Conservation (phyloP, 2,888 invertebrate genomes). For the Apamea monoglypha region DNA sequence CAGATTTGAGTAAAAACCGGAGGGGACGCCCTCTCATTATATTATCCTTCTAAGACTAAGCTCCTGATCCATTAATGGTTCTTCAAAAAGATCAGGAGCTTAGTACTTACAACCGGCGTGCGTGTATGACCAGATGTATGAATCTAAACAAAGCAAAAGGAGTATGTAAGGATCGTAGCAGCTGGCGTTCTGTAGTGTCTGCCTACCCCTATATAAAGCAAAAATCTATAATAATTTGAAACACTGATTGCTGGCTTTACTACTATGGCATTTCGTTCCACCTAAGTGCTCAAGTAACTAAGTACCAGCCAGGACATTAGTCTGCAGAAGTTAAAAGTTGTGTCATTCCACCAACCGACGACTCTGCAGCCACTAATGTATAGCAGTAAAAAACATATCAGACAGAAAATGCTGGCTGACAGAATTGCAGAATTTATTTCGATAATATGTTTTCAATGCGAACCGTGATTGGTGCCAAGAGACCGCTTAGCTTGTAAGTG, state of each 20-base stretch:
- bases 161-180: background rate
- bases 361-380: constrained; percentile 52
- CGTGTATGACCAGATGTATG: background rate
- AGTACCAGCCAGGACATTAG: constrained; percentile 46
- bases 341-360: constrained; percentile 31
- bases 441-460: constrained; percentile 54
- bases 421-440: constrained; percentile 50
- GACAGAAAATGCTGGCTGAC: constrained; percentile 13
- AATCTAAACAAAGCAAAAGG: background rate
- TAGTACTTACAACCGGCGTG: background rate
- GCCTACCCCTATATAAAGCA: background rate
- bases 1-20: background rate
- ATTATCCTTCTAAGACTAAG: too few species aligned
- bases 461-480: constrained; percentile 48
- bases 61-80: too few species aligned
- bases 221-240: background rate
- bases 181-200: background rate
- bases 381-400: constrained; percentile 43
- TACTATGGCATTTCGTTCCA: background rate
- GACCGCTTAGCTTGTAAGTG: constrained; percentile 29
- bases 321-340: constrained; percentile 52
- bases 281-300: constrained; percentile 37
- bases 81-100: background rate
- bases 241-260: background rate
- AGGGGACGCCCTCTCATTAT: background rate